These are phyloP conservation scores for Drosophila anomelani DNA, from an alignment of 2,888 invertebrate species.

Conservation along the genomic window DNA sequence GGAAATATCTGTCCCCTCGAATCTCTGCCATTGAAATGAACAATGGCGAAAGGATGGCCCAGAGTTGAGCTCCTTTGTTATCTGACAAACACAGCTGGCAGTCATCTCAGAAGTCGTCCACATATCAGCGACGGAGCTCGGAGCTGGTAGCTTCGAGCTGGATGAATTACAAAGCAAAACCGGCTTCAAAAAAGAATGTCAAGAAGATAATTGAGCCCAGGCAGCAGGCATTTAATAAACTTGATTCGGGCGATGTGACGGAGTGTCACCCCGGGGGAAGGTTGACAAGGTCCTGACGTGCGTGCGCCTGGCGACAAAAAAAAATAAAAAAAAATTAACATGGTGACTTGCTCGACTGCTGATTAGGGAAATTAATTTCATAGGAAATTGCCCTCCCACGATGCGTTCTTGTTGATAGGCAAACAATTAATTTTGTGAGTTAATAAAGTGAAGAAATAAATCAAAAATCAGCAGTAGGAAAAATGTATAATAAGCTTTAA, in stretches of 20 bases:
- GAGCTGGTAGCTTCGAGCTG: slow-evolving; percentile 10
- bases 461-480: no score
- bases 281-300: slow-evolving; percentile 44
- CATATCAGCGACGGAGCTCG: slow-evolving; percentile 36
- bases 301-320: slow-evolving; percentile 12
- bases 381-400: slow-evolving; percentile 54
- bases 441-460: slow-evolving; percentile 3
- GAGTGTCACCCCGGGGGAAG: slow-evolving; percentile 29
- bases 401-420: slow-evolving; percentile 43
- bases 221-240: slow-evolving; percentile 61
- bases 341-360: slow-evolving; percentile 64
- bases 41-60: slow-evolving; percentile 50
- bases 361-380: slow-evolving; percentile 76
- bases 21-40: slow-evolving; percentile 59
- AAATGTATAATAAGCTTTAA: no score
- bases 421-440: slow-evolving; percentile 18
- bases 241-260: slow-evolving; percentile 37
- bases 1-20: slow-evolving; percentile 54
- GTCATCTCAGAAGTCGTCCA: slow-evolving; percentile 41
- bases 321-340: slow-evolving; percentile 63
- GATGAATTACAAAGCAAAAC: slow-evolving; percentile 56
- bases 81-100: slow-evolving; percentile 71
- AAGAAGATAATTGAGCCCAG: slow-evolving; percentile 71
- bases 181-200: slow-evolving; percentile 63
- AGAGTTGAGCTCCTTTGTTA: slow-evolving; percentile 66